phyloP scores from a whole-genome alignment of 2,888 invertebrate species.

The Hyposoter dolosus region DNA sequence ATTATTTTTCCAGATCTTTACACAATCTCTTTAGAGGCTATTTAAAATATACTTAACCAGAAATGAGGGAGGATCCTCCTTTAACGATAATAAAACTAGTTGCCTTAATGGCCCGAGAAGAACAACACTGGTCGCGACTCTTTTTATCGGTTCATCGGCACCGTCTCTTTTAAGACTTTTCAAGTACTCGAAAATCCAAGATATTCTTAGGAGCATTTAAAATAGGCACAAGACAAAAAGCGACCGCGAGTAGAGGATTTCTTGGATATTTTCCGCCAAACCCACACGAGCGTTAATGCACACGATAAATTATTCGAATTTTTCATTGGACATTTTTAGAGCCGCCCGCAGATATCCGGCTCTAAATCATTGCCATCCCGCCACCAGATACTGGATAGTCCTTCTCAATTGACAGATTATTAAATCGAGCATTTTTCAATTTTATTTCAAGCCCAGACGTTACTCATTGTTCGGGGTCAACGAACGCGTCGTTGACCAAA shows the following conservation, averaged over 20 bases:
- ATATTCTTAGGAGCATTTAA: not conserved
- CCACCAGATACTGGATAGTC: not conserved
- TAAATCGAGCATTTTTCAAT: not conserved
- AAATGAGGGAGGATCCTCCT: conserved; percentile 7
- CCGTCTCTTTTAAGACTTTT: conserved; percentile 1
- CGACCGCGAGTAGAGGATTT: not conserved
- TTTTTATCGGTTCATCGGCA: not conserved
- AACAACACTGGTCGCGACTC: conserved; percentile 1
- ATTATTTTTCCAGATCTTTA: not conserved
- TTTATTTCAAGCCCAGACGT: not conserved
- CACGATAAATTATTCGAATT: conserved; percentile 1
- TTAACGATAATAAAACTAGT: conserved; percentile 26
- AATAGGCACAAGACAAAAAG: not conserved
- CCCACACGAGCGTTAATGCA: not conserved
- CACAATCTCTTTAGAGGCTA: not conserved
- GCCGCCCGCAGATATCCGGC: not conserved
- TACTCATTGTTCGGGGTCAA: not conserved
- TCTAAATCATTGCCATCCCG: not conserved
- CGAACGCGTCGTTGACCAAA: not conserved
- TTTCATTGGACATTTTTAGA: not conserved
- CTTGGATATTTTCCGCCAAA: not conserved
- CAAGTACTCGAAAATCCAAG: conserved; percentile 4
- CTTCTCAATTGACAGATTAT: not conserved
- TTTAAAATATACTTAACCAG: conserved; percentile 20
- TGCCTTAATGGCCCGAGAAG: conserved; percentile 42